Evolutionary conservation across 2,888 invertebrate genomes (phyloP).

Genomic region (Andrena praecox): DNA sequence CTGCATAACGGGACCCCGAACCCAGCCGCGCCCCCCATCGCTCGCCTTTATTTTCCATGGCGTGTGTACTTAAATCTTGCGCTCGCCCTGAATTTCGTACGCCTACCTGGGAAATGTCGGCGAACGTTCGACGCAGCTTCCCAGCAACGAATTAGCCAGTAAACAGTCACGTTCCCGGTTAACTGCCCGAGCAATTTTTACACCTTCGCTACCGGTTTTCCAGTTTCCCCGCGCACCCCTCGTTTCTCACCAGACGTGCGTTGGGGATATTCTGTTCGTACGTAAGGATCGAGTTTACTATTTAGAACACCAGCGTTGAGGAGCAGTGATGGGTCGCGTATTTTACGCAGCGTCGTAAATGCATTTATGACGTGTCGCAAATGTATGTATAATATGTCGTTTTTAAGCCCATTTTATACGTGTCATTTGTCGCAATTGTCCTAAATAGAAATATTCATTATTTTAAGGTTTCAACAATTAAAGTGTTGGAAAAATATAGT

Average conservation of each 20-base stretch:
- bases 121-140: constrained; percentile 4
- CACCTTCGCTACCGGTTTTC: background rate
- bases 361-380: no score
- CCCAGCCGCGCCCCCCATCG: constrained; percentile 29
- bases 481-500: no score
- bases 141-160: constrained; percentile 20
- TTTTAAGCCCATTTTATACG: no score
- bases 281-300: no score
- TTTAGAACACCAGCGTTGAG: no score
- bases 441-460: no score
- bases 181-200: constrained; percentile 37
- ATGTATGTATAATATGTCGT: no score
- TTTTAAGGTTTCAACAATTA: no score
- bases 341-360: no score
- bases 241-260: background rate
- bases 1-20: constrained; percentile 62
- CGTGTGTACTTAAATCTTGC: constrained; percentile 6
- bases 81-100: constrained; percentile 31
- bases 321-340: no score
- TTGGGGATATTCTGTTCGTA: background rate
- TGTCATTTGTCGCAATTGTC: no score
- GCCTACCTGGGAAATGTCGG: constrained; percentile 10
- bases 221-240: background rate
- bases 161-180: constrained; percentile 29
- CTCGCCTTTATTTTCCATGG: constrained; percentile 18